Conservation (phyloP, 2,113 vertebrate species). For the Nerophis ophidion region DNA sequence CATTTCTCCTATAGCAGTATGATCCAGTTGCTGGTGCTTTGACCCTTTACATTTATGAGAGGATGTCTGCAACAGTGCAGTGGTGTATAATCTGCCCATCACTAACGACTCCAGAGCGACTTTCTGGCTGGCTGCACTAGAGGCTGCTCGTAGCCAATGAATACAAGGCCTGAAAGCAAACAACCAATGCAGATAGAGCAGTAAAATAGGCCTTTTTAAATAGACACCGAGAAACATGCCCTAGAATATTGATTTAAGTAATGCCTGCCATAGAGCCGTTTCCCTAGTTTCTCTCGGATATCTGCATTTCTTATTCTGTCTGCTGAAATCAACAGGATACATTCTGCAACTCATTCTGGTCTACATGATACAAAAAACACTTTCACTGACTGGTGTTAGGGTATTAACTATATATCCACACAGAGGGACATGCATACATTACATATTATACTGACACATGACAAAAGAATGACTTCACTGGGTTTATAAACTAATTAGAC, state of each 20-base stretch:
- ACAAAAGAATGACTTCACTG: too few relatives aligned
- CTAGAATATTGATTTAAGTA: background rate
- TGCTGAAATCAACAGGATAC: too few relatives aligned
- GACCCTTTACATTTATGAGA: conserved; percentile 2
- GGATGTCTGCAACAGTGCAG: background rate
- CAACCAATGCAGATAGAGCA: conserved; percentile 2
- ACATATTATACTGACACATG: too few relatives aligned
- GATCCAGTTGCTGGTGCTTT: background rate
- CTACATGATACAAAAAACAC: too few relatives aligned
- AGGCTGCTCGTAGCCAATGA: background rate
- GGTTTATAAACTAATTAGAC: too few relatives aligned
- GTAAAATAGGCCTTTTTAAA: background rate
- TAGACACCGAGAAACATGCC: background rate
- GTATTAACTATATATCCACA: too few relatives aligned
- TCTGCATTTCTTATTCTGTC: background rate
- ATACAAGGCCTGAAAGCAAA: background rate
- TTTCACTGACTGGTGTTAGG: too few relatives aligned
- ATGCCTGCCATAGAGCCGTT: background rate
- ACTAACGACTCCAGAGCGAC: background rate
- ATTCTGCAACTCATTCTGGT: too few relatives aligned
- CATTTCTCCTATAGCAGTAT: too few relatives aligned
- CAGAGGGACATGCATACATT: too few relatives aligned
- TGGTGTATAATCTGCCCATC: conserved; percentile 1
- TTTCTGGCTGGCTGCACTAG: conserved; percentile 2
- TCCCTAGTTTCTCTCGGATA: background rate